Base-by-base conservation (phyloP, 2,888 invertebrate species). In the Spodoptera exigua region DNA sequence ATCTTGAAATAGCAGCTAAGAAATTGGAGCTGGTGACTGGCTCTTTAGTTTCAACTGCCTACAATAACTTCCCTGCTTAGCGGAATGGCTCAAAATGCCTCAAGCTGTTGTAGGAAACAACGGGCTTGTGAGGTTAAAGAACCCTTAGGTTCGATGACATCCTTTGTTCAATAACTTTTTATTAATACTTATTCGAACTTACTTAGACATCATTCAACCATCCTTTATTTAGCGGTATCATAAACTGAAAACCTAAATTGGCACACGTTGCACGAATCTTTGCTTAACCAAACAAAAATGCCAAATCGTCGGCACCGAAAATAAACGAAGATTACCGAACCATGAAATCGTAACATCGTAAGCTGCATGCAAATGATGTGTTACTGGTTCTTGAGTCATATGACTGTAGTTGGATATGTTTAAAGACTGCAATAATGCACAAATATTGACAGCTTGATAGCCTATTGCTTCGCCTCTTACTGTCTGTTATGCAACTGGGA, bases 381-480 rank as follows among this genome's bases (percentile, higher is more conserved):
- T 51, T 69, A 51, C 21, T 51, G 37, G 37, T 21, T 54, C 53
- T 70, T 52, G 47, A 60, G 13, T 60, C 51, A 55, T 60, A 34
- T 18, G 12, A 9, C 41, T 18, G 35, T 49, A 43, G 41, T 43
- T 40, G 16, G 18, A 32, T 40, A 37, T 32, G 48, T 49, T 48
- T 60, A 48, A 60, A 60, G 44, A 52, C 54, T 70, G 65, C 65
- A 70, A 64, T 70, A 69, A 60, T 70, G 65, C 65, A 65, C 52
- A 60, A 70, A 69, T 65, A 70, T 65, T 56, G 70, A 69, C 70
- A 70, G 52, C 16, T 70, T 56, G 48, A 70, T 69, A 35, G 70
- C 17, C 54, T 48, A 64, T 63, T 34, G 41, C 32, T 49, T 39
- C 27, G n/a, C 17, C 47, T 52, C 44, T 70, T 35, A 70, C 55